phyloP scores from a whole-genome alignment of 2,888 invertebrate species.

The Hymenopus coronatus region DNA sequence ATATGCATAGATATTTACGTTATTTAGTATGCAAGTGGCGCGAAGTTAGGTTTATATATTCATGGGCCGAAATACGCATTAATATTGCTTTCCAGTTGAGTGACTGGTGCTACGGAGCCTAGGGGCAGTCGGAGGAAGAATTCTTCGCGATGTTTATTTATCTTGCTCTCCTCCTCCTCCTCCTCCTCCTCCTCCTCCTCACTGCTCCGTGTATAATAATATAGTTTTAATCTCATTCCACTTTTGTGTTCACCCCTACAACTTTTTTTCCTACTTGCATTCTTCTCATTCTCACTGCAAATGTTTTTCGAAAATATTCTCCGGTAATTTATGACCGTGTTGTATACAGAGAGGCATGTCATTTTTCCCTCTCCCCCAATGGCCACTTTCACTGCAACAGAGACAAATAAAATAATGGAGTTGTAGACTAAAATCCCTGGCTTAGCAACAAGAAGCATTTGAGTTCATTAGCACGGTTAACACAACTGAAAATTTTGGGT shows the following conservation, averaged over 20 bases:
- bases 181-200: no score
- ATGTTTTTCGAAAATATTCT: slow-evolving; percentile 5
- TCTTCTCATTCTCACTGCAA: not conserved
- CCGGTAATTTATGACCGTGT: slow-evolving; percentile 1
- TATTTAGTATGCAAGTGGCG: slow-evolving; percentile 19
- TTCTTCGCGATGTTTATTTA: not conserved
- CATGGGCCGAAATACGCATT: slow-evolving; percentile 23
- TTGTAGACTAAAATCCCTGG: not conserved
- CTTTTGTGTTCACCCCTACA: not conserved
- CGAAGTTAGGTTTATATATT: slow-evolving; percentile 16
- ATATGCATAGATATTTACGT: not conserved
- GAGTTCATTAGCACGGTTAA: not conserved
- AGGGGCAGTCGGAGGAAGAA: not conserved
- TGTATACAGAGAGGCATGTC: not conserved
- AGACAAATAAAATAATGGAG: not conserved
- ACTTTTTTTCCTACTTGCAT: not conserved
- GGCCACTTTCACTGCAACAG: not conserved
- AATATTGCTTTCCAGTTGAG: slow-evolving; percentile 21
- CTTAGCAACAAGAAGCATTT: not conserved
- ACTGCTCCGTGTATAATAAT: not conserved
- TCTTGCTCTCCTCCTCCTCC: not conserved
- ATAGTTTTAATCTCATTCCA: not conserved
- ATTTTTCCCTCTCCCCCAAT: not conserved
- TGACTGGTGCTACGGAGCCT: not conserved
- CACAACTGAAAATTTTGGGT: not conserved